These are phyloP conservation scores for Pterostichus niger DNA, from an alignment of 2,888 invertebrate species.

Conservation along the genomic window DNA sequence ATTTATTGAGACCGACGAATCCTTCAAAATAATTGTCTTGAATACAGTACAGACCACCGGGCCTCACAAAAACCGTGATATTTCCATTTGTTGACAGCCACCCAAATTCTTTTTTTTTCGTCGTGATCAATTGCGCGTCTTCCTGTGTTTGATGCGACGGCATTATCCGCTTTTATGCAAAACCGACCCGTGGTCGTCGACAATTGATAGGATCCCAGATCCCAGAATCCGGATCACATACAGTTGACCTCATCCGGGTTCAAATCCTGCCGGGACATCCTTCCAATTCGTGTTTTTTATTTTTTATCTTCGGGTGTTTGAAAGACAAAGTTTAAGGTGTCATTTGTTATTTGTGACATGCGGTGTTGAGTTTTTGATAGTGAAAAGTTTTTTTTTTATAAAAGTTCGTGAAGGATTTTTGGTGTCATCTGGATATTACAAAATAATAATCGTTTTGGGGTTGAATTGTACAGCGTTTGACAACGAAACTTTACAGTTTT, in stretches of 20 bases:
- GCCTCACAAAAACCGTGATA: not conserved
- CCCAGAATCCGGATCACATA: not conserved
- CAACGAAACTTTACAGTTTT: no score
- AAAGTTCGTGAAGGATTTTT: no score
- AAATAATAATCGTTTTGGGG: no score
- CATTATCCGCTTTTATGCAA: slow-evolving; percentile 49
- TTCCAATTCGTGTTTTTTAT: slow-evolving; percentile 35
- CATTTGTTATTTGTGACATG: slow-evolving; percentile 24
- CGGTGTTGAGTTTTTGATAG: slow-evolving; percentile 13
- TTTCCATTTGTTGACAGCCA: not conserved
- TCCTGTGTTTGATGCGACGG: slow-evolving; percentile 2
- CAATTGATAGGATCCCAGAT: slow-evolving; percentile 46
- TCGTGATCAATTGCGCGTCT: slow-evolving; percentile 32
- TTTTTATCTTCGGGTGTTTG: not conserved
- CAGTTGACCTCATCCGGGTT: slow-evolving; percentile 19
- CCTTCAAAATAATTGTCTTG: no score
- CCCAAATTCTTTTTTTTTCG: slow-evolving; percentile 23
- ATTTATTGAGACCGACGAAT: not conserved
- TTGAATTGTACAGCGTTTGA: no score
- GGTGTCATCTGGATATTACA: no score
- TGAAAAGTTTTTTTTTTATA: not conserved
- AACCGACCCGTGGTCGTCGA: not conserved
- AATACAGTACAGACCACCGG: not conserved
- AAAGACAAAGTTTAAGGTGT: slow-evolving; percentile 18
- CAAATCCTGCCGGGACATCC: slow-evolving; percentile 1